phyloP scores from a whole-genome alignment of 2,888 invertebrate species.

The Sepioteuthis lessoniana region DNA sequence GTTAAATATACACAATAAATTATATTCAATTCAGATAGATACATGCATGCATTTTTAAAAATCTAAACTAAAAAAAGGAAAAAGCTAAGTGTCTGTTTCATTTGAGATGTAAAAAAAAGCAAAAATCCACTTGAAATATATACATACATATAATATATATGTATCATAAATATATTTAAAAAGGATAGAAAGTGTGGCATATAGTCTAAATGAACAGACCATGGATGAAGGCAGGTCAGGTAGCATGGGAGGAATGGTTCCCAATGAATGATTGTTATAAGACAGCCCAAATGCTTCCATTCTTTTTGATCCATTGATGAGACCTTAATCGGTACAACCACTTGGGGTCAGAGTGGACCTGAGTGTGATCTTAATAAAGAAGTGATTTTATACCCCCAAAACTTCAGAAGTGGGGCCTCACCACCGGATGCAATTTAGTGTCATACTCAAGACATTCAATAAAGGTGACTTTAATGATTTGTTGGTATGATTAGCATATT shows the following conservation, averaged over 20 bases:
- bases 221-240: slow-evolving; percentile 44
- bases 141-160: too few species aligned
- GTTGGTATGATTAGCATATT: too few species aligned
- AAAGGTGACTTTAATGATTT: too few species aligned
- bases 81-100: background rate
- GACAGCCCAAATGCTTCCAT: slow-evolving; percentile 54
- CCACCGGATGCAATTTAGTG: too few species aligned
- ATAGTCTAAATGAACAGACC: background rate
- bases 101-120: background rate
- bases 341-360: too few species aligned
- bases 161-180: background rate
- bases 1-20: background rate
- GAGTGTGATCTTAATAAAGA: too few species aligned
- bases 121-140: background rate
- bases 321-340: too few species aligned
- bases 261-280: slow-evolving; percentile 52
- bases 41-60: background rate
- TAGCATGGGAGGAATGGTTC: background rate
- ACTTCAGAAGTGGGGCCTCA: too few species aligned
- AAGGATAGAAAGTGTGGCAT: background rate
- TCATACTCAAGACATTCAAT: too few species aligned
- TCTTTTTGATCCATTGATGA: too few species aligned
- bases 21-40: background rate
- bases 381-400: too few species aligned
- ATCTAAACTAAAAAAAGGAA: background rate